Evolutionary conservation across 2,797 vertebrate genomes (phyloP), one percentile per base, ranked within the genome.

Genomic region (Otolemur crassicaudatus): DNA sequence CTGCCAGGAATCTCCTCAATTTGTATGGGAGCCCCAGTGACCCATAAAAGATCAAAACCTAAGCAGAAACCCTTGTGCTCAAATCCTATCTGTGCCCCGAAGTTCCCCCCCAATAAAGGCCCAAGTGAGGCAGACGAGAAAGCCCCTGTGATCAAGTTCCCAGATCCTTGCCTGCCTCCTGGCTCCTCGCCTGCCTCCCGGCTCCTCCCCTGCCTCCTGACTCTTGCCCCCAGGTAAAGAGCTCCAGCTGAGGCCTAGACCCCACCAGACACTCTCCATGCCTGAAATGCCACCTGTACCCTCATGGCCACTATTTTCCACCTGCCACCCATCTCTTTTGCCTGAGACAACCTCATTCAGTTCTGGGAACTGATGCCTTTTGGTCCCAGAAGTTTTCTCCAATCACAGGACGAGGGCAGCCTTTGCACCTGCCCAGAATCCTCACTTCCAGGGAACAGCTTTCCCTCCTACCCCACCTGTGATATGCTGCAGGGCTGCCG

Each of bases 241-340:
- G 60, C 75, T 49, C n/a, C 7, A 40, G 58, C 7, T 9, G 13
- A n/a, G 12, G 9, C 1, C 29, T 12, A 5, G 0, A 7, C n/a
- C 46, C 0, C 0, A 3, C 40, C 14, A 8, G 27, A 3, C 29
- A 20, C 10, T 2, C 40, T 12, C 1, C 3, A 19, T 0, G 49
- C 29, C 40, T 0, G 0, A 10, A 9, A 2, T 8, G 19, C 23
- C 5, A 16, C 61, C 61, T 37, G 19, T 12, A 23, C 5, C 13
- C 19, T 63, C 23, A 17, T 3, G 20, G 5, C 88, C 16, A 25
- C 58, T 22, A 0, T 13, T n/a, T 61, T 31, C 67, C 14, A 1
- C 5, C 25, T 31, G 27, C 20, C 16, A 19, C 12, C 29, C 27
- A 16, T 9, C 0, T 77, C 61, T 87, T 58, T 82, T 7, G 8